Conservation (phyloP, 2,113 vertebrate species). For the Motacilla tschutschensis region DNA sequence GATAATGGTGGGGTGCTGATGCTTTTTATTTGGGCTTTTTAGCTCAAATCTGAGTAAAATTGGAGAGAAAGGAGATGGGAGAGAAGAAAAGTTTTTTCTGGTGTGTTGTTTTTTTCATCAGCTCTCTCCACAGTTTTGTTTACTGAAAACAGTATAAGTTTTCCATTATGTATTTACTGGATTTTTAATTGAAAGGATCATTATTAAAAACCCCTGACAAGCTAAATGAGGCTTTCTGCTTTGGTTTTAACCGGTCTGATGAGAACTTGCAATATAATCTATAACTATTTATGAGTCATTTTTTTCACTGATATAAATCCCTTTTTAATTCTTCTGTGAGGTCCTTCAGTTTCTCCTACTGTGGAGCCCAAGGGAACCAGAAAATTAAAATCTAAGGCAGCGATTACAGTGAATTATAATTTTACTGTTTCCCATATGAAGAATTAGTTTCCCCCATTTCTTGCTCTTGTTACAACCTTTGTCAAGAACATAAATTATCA, state of each 20-base stretch:
- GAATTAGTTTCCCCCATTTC: constrained; percentile 30
- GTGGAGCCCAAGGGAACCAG: constrained; percentile 31
- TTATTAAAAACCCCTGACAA: background rate
- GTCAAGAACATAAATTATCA: constrained; percentile 14
- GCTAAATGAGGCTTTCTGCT: background rate
- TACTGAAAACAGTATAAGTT: background rate
- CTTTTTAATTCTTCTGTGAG: background rate
- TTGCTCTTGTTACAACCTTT: constrained; percentile 28
- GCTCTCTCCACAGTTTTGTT: background rate
- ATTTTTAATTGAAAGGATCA: constrained; percentile 2
- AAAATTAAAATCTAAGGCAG: constrained; percentile 43
- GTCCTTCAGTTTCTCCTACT: constrained; percentile 5
- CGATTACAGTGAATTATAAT: constrained; percentile 25
- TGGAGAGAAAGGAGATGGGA: background rate
- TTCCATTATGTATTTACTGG: background rate
- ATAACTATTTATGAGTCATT: constrained; percentile 33
- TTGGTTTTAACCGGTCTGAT: background rate
- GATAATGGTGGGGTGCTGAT: background rate
- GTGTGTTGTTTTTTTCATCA: background rate
- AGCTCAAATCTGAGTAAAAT: background rate
- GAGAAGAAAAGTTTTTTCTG: background rate
- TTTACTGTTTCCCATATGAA: constrained; percentile 32
- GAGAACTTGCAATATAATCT: background rate
- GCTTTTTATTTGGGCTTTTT: background rate
- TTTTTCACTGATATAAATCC: constrained; percentile 8